phyloP scores from a whole-genome alignment of 2,888 invertebrate genomes.

The Phengaris arion region DNA sequence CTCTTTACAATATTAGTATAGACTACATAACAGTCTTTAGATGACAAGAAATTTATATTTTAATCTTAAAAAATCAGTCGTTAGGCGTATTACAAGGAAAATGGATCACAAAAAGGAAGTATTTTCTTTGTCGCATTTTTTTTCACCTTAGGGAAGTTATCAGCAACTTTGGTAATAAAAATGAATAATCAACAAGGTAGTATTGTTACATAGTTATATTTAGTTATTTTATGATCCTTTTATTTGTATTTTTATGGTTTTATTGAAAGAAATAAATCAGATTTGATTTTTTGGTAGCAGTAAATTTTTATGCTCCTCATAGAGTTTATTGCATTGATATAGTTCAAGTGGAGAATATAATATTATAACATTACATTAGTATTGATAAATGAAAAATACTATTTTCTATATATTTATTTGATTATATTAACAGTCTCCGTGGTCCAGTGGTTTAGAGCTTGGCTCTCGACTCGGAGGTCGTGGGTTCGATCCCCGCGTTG shows the following conservation, averaged over 20 bases:
- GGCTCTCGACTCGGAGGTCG: no score
- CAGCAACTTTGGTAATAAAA: background rate
- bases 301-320: background rate
- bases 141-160: background rate
- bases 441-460: no score
- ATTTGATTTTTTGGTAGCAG: background rate
- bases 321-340: background rate
- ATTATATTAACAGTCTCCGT: no score
- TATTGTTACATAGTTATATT: conserved; percentile 13
- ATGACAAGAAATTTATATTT: no score
- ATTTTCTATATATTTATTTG: no score
- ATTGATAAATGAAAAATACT: no score
- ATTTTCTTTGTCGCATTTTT: background rate
- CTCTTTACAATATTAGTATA: no score
- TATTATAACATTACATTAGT: no score
- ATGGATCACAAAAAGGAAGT: background rate
- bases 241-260: conserved; percentile 2
- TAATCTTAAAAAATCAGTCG: no score
- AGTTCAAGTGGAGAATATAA: no score
- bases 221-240: conserved; percentile 24
- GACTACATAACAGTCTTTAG: no score
- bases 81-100: background rate
- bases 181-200: background rate
- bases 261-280: background rate
- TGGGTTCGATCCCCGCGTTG: no score